phyloP scores from a whole-genome alignment of 1,140 invertebrate genomes.

The Drosophila sturtevanti region DNA sequence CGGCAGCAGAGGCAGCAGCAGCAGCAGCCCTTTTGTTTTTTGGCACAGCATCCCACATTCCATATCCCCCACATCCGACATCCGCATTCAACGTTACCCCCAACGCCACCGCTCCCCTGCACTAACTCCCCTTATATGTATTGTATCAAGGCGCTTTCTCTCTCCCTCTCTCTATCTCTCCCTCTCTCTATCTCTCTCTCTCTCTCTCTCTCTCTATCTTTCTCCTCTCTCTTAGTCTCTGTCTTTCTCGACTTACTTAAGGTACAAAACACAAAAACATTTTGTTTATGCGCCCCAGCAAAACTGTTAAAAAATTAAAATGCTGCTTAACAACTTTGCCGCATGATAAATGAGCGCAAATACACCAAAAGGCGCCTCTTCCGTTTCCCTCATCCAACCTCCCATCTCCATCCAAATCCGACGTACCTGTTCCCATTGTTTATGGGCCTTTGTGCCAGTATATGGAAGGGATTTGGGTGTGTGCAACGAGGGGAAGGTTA shows the following conservation, averaged over 20 bases:
- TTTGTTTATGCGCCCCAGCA: conserved; percentile 62
- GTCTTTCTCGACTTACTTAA: conserved; percentile 39
- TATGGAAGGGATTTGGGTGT: conserved; percentile 25
- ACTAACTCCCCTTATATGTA: conserved; percentile 5
- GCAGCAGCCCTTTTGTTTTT: conserved; percentile 58
- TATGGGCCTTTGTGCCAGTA: conserved; percentile 54
- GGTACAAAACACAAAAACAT: conserved; percentile 52
- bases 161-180: too few species aligned
- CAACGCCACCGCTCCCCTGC: conserved; percentile 10
- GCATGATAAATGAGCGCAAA: conserved; percentile 75
- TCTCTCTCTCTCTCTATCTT: too few species aligned
- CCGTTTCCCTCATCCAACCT: neutral
- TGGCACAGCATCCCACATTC: conserved; percentile 31
- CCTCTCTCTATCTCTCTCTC: neutral
- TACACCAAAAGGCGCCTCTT: conserved; percentile 55
- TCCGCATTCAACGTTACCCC: neutral
- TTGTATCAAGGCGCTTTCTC: conserved; percentile 9
- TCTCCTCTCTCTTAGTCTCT: too few species aligned
- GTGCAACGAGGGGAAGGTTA: neutral
- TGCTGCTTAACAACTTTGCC: conserved; percentile 75
- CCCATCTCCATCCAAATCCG: neutral
- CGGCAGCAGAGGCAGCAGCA: neutral
- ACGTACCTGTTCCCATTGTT: conserved; percentile 56
- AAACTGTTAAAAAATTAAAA: conserved; percentile 80
- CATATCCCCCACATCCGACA: conserved; percentile 34